Evolutionary conservation across 2,888 invertebrate species (phyloP).

Genomic region (Camponotus fellah): DNA sequence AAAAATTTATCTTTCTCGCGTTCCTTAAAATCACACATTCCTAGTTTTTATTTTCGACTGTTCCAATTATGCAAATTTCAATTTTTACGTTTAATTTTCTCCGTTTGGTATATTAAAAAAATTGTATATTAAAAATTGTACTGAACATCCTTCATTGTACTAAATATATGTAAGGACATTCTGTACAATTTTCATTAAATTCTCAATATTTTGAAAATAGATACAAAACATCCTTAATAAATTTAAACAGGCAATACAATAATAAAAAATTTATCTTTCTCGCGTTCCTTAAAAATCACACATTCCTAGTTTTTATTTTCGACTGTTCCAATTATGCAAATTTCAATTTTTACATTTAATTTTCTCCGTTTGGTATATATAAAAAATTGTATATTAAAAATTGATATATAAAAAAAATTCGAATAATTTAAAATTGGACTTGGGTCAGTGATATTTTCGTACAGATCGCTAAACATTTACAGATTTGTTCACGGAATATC

Average conservation of each 20-base stretch:
- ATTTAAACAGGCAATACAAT: background rate
- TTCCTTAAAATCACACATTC: constrained; percentile 4
- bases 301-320: background rate
- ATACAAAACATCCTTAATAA: too few relatives aligned
- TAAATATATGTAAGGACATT: too few relatives aligned
- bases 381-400: background rate
- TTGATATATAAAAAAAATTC: background rate
- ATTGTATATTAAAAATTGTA: background rate
- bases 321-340: background rate
- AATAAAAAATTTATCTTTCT: background rate
- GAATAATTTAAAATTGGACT: constrained; percentile 7
- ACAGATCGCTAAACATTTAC: background rate
- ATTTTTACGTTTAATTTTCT: background rate
- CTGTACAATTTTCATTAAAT: background rate
- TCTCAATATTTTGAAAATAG: background rate
- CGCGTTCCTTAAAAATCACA: background rate
- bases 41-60: background rate
- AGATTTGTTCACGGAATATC: background rate
- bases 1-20: background rate
- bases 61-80: background rate
- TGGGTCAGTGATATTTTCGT: background rate
- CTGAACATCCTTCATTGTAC: too few relatives aligned
- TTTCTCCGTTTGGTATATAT: background rate
- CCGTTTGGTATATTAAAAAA: background rate
- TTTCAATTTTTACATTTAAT: background rate